Evolutionary conservation across 37 sponge, comb jelly and placozoan genomes (phyloP).

Genomic region (Corticium candelabrum): DNA sequence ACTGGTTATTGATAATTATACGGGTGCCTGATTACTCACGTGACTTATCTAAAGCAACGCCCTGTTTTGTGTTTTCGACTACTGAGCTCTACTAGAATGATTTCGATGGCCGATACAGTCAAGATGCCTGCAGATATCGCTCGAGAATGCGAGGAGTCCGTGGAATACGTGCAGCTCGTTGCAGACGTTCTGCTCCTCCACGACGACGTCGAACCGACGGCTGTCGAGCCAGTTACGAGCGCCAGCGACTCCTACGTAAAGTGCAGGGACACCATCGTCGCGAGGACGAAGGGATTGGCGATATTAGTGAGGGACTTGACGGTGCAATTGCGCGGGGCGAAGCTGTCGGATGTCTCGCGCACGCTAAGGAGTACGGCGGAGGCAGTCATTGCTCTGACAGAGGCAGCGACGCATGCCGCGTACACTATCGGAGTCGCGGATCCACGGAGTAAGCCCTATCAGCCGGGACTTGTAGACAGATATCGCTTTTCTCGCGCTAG

Average conservation of each 20-base stretch:
- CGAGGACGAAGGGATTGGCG: conserved; percentile 54
- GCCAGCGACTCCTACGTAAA: conserved; percentile 24
- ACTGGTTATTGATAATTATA: too few relatives aligned
- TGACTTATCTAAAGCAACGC: background rate
- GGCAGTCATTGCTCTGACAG: conserved; percentile 50
- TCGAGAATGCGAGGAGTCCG: conserved; percentile 28
- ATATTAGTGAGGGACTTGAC: conserved; percentile 35
- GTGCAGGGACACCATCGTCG: conserved; percentile 46
- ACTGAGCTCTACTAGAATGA: background rate
- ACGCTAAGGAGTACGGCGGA: conserved; percentile 20
- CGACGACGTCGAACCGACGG: conserved; percentile 10
- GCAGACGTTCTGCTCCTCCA: conserved; percentile 54
- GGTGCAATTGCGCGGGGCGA: conserved; percentile 19
- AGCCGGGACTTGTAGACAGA: conserved; percentile 33
- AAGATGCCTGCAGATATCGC: conserved; percentile 11
- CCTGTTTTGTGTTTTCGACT: background rate
- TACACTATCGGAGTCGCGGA: conserved; percentile 44
- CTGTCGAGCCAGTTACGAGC: conserved; percentile 37
- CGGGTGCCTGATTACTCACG: too few relatives aligned
- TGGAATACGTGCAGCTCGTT: conserved; percentile 48
- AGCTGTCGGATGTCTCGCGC: conserved; percentile 8
- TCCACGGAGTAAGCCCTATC: conserved; percentile 20
- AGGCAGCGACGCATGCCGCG: conserved; percentile 65
- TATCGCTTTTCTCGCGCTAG: conserved; percentile 46
- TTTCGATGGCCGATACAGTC: background rate